Evolutionary conservation across 2,113 vertebrate genomes (phyloP), one percentile per base, ranked within the genome.

Genomic region (Ivindomyrus marchei): DNA sequence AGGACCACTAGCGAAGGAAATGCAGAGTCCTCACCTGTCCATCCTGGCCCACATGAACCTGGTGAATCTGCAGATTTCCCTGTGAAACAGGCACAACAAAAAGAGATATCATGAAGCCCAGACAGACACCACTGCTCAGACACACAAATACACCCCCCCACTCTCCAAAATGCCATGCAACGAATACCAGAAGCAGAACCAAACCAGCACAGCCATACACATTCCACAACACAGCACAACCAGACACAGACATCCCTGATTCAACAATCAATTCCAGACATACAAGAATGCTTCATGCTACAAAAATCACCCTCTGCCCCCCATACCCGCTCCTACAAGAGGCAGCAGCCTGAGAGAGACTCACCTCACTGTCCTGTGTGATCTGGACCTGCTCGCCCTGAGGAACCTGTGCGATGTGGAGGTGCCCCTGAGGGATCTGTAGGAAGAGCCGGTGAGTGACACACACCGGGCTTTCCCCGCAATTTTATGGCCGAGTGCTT

Each of bases 311-410:
- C 21, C 83, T 17, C 9, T 50, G 85, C 53, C 91, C 52, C 36
- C 24, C 27, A 4, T 36, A 85, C 10, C 83, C 42, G 36, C n/a
- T 31, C 47, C 24, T 15, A 2, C 88, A 56, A 5, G 77, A n/a
- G 6, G 24, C 5, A 24, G 19, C 15, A 1, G 36, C 39, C 53
- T 3, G 52, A n/a, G 17, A 46, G 49, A n/a, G 24, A 91, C 96
- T 97, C 94, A 96, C 98, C 97, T 99, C 98, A 4, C 98, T 99
- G 96, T 99, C 98, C 94, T 99, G 98, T 0, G 98, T 99, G 95
- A 99, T 99, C 95, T 99, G 98, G 21, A 99, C 98, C 93, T 99
- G 98, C 91, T 99, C 98, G 1, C 98, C 98, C 93, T 99, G 98
- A 42, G 98, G 98, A 88, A 99, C 98, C 95, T 99, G 98, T 70